Evolutionary conservation across 2,113 vertebrate genomes (phyloP).

Genomic region (Calyptommatus sinebrachiatus): DNA sequence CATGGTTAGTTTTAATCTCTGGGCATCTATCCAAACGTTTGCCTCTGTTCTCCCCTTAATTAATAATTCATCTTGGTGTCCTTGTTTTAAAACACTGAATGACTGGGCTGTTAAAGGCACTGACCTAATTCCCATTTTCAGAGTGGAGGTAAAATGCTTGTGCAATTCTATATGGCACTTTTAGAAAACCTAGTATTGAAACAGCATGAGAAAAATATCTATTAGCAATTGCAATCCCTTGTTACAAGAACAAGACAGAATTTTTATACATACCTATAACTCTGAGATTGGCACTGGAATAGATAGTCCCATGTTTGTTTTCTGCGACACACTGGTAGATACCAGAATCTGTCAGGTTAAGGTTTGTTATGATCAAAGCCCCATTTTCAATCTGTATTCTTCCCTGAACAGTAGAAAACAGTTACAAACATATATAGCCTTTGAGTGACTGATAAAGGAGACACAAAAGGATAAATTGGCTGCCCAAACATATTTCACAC

Average conservation of each 20-base stretch:
- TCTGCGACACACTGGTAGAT: constrained; percentile 97
- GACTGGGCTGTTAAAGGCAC: constrained; percentile 13
- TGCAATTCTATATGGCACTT: background rate
- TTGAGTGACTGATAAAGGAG: constrained; percentile 23
- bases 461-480: background rate
- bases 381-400: constrained; percentile 92
- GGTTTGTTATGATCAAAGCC: constrained; percentile 82
- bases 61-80: constrained; percentile 42
- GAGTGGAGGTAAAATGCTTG: constrained; percentile 25
- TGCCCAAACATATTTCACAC: background rate
- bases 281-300: constrained; percentile 87
- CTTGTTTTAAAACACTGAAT: constrained; percentile 41
- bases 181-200: background rate
- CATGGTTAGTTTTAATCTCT: background rate
- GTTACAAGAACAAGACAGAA: constrained; percentile 7
- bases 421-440: constrained; percentile 39
- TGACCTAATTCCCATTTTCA: constrained; percentile 5
- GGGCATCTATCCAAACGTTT: constrained; percentile 8
- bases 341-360: constrained; percentile 90
- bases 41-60: constrained; percentile 18
- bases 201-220: background rate
- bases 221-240: background rate
- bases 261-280: constrained; percentile 84
- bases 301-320: constrained; percentile 93
- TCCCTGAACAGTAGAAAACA: constrained; percentile 78